Conservation (phyloP, 2,113 vertebrate species). For the Mesitornis unicolor region DNA sequence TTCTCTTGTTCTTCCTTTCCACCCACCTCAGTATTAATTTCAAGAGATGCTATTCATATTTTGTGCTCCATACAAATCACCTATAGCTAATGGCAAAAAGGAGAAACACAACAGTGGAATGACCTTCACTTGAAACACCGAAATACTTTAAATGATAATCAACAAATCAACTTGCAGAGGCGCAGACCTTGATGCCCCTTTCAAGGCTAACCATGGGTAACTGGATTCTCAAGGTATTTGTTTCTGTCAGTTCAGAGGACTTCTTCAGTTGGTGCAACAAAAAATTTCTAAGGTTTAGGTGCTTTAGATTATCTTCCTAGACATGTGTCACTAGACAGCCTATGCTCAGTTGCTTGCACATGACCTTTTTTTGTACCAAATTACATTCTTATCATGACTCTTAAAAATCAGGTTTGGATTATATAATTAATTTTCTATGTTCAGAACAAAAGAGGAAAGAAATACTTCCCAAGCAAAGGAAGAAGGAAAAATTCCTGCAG, state of each 20-base stretch:
- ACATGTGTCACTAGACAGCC: neutral
- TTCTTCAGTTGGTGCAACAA: neutral
- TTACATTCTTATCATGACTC: neutral
- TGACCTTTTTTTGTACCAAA: neutral
- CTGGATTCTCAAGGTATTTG: neutral
- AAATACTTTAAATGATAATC: neutral
- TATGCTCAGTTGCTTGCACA: neutral
- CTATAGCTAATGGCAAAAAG: neutral
- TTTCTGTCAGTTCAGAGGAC: neutral
- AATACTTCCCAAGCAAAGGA: neutral
- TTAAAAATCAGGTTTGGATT: neutral
- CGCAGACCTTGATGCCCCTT: neutral
- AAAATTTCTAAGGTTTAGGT: neutral
- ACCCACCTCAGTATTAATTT: slow-evolving; percentile 13
- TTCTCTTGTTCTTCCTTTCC: slow-evolving; percentile 43
- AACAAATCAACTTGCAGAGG: neutral
- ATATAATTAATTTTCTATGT: neutral
- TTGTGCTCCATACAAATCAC: neutral
- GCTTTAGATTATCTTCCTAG: neutral
- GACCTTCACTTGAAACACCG: neutral
- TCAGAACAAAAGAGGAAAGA: neutral
- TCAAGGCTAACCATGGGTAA: neutral
- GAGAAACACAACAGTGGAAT: neutral
- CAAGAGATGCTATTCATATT: neutral
- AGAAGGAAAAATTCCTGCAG: neutral